Evolutionary conservation across 2,888 invertebrate species (phyloP).

Genomic region (Ceriagrion tenellum): DNA sequence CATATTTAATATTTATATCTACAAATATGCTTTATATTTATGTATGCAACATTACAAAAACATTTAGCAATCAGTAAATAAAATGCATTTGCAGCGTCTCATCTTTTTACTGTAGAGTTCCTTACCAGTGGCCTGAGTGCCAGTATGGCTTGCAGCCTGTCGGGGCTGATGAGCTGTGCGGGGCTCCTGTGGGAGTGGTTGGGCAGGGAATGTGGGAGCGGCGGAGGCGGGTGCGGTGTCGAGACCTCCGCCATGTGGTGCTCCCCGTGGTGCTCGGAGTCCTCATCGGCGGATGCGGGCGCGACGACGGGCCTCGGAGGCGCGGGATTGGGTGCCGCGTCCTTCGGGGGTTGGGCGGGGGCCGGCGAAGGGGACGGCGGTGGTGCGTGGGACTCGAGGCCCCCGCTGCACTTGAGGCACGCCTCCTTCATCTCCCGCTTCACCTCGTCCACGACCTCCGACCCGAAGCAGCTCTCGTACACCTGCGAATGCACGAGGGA

Average conservation of each 20-base stretch:
- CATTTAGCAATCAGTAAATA: too few species aligned
- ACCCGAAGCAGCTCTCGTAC: constrained; percentile 86
- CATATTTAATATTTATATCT: too few species aligned
- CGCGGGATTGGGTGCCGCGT: neutral
- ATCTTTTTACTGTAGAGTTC: too few species aligned
- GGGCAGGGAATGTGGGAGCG: constrained; percentile 48
- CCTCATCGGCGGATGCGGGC: constrained; percentile 28
- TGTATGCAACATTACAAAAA: too few species aligned
- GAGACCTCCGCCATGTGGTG: constrained; percentile 74
- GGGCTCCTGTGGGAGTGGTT: constrained; percentile 66
- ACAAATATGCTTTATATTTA: too few species aligned
- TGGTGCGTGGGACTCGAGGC: neutral
- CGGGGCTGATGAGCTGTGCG: constrained; percentile 70
- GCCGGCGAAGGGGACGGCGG: neutral
- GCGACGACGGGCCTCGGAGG: constrained; percentile 25
- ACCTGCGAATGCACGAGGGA: constrained; percentile 78
- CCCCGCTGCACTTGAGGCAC: constrained; percentile 81
- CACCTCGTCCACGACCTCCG: constrained; percentile 84
- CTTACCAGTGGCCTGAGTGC: constrained; percentile 66
- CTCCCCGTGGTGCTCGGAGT: constrained; percentile 72
- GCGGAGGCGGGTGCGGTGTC: constrained; percentile 77
- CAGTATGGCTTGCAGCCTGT: constrained; percentile 64
- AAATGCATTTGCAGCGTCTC: too few species aligned
- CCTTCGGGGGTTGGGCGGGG: neutral
- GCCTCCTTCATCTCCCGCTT: constrained; percentile 85